These are phyloP conservation scores for Arctopsyche grandis DNA, from an alignment of 1,140 invertebrate species.

Conservation along the genomic window DNA sequence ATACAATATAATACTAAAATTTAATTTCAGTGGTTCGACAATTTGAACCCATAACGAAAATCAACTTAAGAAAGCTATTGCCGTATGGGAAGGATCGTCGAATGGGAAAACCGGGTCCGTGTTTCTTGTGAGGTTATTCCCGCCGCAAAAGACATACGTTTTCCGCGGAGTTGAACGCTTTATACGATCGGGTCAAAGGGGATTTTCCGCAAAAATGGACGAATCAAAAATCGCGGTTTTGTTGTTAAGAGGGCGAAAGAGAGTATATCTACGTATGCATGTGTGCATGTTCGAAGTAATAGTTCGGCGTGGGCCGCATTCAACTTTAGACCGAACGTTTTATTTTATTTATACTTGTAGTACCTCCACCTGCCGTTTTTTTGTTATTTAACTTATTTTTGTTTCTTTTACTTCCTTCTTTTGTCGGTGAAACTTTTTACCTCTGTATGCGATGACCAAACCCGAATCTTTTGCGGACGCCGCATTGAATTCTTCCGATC, in stretches of 20 bases:
- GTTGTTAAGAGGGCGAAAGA: not conserved
- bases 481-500: constrained; percentile 5
- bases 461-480: not conserved
- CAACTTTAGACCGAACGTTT: constrained; percentile 1
- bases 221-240: constrained; percentile 6
- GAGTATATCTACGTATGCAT: too few species aligned
- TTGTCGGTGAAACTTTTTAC: constrained; percentile 6
- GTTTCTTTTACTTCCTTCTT: not conserved
- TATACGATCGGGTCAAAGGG: constrained; percentile 1
- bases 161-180: constrained; percentile 18
- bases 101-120: too few species aligned
- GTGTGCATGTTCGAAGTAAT: too few species aligned
- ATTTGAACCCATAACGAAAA: too few species aligned
- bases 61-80: too few species aligned
- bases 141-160: constrained; percentile 9
- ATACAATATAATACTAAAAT: too few species aligned
- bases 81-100: too few species aligned
- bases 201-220: not conserved
- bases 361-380: not conserved
- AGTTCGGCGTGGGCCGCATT: not conserved
- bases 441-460: not conserved
- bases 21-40: too few species aligned
- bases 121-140: too few species aligned
- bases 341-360: not conserved
- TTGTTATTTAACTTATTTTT: not conserved